These are phyloP conservation scores for Ophiothrix spiculata DNA, from an alignment of 35 echinoderm and acorn worm genomes.

Conservation along the genomic window DNA sequence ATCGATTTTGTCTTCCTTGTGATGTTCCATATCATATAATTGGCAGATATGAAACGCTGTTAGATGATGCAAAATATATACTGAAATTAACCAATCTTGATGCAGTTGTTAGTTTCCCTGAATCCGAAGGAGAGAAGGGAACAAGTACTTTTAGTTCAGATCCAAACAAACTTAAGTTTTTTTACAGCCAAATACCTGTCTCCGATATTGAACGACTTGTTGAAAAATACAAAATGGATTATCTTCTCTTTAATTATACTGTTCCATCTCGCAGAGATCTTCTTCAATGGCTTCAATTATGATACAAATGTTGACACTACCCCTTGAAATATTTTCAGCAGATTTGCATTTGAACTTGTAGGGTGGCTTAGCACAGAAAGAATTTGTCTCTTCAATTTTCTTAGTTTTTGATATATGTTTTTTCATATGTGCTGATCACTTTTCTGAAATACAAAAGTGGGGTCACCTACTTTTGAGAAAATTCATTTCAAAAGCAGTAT, in stretches of 20 bases:
- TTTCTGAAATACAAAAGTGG: no score
- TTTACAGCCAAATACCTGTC: background rate
- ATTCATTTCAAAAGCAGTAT: no score
- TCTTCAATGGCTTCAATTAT: no score
- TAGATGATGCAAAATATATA: constrained; percentile 68
- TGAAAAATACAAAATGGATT: background rate
- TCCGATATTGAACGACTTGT: background rate
- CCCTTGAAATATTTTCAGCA: no score
- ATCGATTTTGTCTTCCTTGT: constrained; percentile 61
- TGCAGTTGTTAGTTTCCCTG: constrained; percentile 54
- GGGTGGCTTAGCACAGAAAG: no score
- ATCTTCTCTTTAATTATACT: background rate
- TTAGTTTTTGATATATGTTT: no score
- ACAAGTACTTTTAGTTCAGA: background rate
- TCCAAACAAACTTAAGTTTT: background rate
- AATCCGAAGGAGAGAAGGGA: background rate
- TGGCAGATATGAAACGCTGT: constrained; percentile 80
- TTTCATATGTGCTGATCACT: no score
- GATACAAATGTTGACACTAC: no score
- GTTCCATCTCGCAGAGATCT: no score
- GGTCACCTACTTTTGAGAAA: no score
- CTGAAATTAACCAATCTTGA: constrained; percentile 34
- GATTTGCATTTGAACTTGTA: no score
- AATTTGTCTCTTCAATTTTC: no score
- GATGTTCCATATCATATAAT: constrained; percentile 80